Evolutionary conservation across 2,888 invertebrate species (phyloP), one percentile per base, ranked within the genome.

Genomic region (Limenitis arthemis): DNA sequence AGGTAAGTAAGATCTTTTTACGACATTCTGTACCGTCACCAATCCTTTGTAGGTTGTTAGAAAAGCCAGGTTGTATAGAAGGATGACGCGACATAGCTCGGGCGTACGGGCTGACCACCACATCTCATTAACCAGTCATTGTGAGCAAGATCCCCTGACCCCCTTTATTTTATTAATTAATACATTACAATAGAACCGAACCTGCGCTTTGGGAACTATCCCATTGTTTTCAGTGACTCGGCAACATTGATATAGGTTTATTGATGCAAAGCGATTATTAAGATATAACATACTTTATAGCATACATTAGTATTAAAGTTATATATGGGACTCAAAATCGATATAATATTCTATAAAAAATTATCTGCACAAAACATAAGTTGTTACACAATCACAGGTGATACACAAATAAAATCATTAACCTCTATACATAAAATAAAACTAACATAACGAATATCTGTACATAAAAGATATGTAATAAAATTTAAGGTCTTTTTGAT

Each of bases 151-250:
- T 71, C 65, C 70, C 77, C 63, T 58, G 60, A 66, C 66, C 60
- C 73, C 77, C 75, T 78, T 72, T 79, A 83, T 84, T 85, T 85
- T 85, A 85, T 84, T 84, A 85, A 85, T 84, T 85, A 84, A 85
- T 82, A 79, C 77, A 82, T 83, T 84, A 85, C 83, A 85, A 85
- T 82, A 69, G 83, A 78, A 73, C 73, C 73, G 66, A 74, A 79
- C 79, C 78, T 78, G 79, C 69, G 75, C 74, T 76, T 79, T 72
- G 73, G 73, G 64, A 78, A 81, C 80, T 83, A 83, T 78, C 72
- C 74, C 61, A 67, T 77, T 78, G 77, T 81, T 75, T 66, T 65
- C 60, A 75, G 78, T 81, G 80, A 81, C 79, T 79, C 73, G 70
- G 70, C 78, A 69, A 72, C 68, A 69, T 67, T 70, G 56, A 51